These are phyloP conservation scores for Tachuris rubrigastra DNA, from an alignment of 2,113 vertebrate species.

Conservation along the genomic window DNA sequence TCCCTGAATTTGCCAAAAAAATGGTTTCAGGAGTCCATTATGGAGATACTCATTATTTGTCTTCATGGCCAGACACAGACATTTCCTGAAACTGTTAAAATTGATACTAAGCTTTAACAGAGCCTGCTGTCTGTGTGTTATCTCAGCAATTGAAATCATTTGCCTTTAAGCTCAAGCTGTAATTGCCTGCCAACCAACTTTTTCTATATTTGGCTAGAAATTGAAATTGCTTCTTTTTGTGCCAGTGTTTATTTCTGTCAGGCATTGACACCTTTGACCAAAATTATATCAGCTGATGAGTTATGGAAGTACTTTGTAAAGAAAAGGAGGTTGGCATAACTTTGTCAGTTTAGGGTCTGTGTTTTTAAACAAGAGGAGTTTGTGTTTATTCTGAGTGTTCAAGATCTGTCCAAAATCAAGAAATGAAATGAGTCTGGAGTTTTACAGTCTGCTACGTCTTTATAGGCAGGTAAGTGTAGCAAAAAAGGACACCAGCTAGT, in stretches of 20 bases:
- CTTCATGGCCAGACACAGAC: not conserved
- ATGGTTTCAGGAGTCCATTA: not conserved
- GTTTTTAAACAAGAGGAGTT: not conserved
- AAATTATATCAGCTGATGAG: not conserved
- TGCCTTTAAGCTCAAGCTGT: not conserved
- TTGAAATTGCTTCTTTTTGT: not conserved
- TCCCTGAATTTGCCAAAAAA: not conserved
- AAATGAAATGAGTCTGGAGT: not conserved
- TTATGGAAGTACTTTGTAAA: not conserved
- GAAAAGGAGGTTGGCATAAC: not conserved
- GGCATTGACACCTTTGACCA: not conserved
- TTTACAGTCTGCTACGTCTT: not conserved
- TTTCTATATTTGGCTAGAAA: not conserved
- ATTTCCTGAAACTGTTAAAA: not conserved
- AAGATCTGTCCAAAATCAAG: not conserved
- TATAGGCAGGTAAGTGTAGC: not conserved
- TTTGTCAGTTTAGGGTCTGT: not conserved
- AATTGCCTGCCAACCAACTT: not conserved
- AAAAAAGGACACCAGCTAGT: accelerated
- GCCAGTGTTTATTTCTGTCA: not conserved
- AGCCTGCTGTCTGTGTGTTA: not conserved
- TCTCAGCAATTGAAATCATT: not conserved
- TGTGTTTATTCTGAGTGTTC: not conserved
- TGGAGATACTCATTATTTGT: not conserved
- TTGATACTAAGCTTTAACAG: not conserved